phyloP scores from a whole-genome alignment of 2,797 vertebrate genomes.

The Syndactyla subalaris region DNA sequence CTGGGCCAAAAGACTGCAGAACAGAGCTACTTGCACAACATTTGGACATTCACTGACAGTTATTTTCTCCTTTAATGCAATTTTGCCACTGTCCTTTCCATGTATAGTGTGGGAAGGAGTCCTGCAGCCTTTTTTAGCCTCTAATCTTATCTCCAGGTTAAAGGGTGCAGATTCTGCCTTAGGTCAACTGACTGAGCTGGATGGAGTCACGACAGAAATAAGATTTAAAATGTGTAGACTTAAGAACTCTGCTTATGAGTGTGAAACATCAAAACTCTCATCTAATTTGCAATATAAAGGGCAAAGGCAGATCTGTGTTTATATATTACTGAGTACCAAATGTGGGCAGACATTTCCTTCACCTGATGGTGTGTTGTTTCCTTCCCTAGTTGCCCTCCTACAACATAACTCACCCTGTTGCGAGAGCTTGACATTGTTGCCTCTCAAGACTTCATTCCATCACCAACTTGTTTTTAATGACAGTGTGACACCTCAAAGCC shows the following conservation, averaged over 20 bases:
- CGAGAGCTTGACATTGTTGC: not conserved
- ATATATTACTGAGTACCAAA: not conserved
- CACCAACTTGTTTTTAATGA: not conserved
- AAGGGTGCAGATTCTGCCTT: not conserved
- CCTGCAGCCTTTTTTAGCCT: not conserved
- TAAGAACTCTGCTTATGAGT: not conserved
- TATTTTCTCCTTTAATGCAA: not conserved
- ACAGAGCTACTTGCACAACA: not conserved
- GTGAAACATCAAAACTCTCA: not conserved
- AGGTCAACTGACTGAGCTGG: not conserved
- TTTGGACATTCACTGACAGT: not conserved
- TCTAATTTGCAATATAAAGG: not conserved
- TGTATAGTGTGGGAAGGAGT: not conserved
- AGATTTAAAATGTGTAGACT: not conserved
- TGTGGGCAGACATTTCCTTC: not conserved
- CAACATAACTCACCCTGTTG: not conserved
- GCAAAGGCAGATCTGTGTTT: not conserved
- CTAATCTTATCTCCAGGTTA: not conserved
- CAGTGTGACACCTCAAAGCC: not conserved
- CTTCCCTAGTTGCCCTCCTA: not conserved
- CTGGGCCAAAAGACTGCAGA: not conserved
- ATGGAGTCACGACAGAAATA: accelerated
- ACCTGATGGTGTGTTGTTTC: not conserved
- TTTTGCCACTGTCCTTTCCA: not conserved
- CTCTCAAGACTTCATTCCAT: not conserved